phyloP scores from a whole-genome alignment of 1,140 invertebrate species.

The Drosophila willistoni region DNA sequence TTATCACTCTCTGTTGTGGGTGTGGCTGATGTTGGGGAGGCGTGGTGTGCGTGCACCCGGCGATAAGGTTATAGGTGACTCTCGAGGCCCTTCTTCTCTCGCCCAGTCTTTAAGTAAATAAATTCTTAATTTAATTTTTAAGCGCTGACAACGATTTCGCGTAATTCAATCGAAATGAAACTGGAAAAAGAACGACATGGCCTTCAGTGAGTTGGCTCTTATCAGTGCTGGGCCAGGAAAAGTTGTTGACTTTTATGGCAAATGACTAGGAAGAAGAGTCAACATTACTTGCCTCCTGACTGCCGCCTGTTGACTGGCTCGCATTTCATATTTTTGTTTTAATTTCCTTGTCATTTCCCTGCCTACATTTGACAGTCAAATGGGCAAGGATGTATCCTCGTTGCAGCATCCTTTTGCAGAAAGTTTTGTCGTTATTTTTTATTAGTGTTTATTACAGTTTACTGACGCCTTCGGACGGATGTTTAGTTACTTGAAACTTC shows the following conservation, averaged over 20 bases:
- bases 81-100: constrained; percentile 1
- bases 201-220: constrained; percentile 35
- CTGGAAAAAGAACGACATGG: constrained; percentile 17
- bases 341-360: constrained; percentile 78
- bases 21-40: neutral
- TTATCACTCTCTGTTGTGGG: constrained; percentile 60
- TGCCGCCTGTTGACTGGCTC: constrained; percentile 45
- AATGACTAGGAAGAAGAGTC: constrained; percentile 49
- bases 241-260: constrained; percentile 79
- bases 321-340: constrained; percentile 76
- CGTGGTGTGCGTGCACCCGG: constrained; percentile 27
- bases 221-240: constrained; percentile 64
- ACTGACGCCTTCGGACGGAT: constrained; percentile 62
- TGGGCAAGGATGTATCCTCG: constrained; percentile 20
- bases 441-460: constrained; percentile 77
- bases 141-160: constrained; percentile 73
- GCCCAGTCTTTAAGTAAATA: constrained; percentile 64
- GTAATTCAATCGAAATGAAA: constrained; percentile 72
- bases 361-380: constrained; percentile 77
- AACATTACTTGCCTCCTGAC: neutral
- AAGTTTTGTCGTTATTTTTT: constrained; percentile 28
- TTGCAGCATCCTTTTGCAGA: constrained; percentile 53
- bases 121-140: constrained; percentile 81
- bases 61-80: constrained; percentile 58
- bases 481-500: constrained; percentile 74